Evolutionary conservation across 2,888 invertebrate species (phyloP).

Genomic region (Limnephilus auricula): DNA sequence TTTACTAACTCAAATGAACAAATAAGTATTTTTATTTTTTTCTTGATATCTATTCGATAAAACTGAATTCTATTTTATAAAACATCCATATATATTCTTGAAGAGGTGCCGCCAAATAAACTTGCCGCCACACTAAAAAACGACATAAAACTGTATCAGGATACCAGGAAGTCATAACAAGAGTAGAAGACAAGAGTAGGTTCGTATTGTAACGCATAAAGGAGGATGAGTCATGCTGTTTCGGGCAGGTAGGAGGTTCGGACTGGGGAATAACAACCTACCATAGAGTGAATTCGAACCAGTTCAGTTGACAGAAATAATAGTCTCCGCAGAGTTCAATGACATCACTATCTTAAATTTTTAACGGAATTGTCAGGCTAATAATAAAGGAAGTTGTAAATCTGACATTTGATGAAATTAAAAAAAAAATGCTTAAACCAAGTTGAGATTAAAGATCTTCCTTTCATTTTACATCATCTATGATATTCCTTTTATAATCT

Average conservation of each 20-base stretch:
- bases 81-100: background rate
- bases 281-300: conserved; percentile 16
- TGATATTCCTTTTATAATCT: no score
- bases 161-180: background rate
- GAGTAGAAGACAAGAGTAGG: background rate
- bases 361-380: background rate
- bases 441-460: no score
- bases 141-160: background rate
- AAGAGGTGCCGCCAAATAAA: background rate
- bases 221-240: background rate
- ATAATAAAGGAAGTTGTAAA: background rate
- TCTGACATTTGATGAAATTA: background rate
- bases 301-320: conserved; percentile 21
- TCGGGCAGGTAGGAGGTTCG: background rate
- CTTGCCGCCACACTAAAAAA: background rate
- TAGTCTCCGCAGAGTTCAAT: background rate
- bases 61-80: background rate
- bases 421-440: background rate
- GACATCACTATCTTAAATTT: background rate
- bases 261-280: background rate
- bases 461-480: no score
- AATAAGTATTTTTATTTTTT: background rate
- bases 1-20: background rate
- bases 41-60: background rate
- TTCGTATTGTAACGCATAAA: background rate